Evolutionary conservation across 2,888 invertebrate species (phyloP), one percentile per base, ranked within the genome.

Genomic region (Ormyrus labotus): DNA sequence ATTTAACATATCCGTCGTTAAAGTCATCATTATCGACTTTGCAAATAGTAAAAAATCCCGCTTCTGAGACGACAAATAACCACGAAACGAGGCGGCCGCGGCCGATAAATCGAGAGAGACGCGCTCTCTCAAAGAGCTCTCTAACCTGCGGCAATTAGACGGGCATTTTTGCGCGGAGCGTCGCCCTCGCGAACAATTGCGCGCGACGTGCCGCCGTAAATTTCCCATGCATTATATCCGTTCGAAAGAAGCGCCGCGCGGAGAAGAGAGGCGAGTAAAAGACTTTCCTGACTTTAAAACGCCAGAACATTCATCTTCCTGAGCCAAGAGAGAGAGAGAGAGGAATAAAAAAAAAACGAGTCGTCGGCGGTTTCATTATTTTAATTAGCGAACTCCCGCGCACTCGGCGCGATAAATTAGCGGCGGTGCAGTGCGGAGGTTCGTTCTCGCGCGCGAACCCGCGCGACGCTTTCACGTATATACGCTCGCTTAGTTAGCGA

Each of bases 341-440:
- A 34, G 34, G 4, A 4, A 34, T 2, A 4, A 34, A 34, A 34
- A 34, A 70, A 51, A 60, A 34, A 4, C 57, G 58, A 55, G 11
- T 34, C 9, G n/a, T 11, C 45, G 55, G 57, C 57, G 13, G 47
- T 48, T 58, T 34, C 61, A 71, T 71, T 71, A 51, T 61, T 51
- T 61, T 58, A 71, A 60, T 71, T 71, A 61, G 61, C 51, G 19
- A 8, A 50, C 9, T 34, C 50, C 13, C 53, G 19, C 51, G 67
- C 13, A 1, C 47, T 11, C n/a, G 11, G 11, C 64, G n/a, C 9
- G 6, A 13, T 58, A 58, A 58, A 58, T n/a, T 58, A 58, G 11
- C 11, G 6, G 6, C 57, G 3, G 1, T n/a, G 10, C 57, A 10
- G 11, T 1, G 11, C 0, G 19, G 60, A 13, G 19, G 34, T 6